Evolutionary conservation across 2,113 vertebrate genomes (phyloP).

Genomic region (Cavia aperea): DNA sequence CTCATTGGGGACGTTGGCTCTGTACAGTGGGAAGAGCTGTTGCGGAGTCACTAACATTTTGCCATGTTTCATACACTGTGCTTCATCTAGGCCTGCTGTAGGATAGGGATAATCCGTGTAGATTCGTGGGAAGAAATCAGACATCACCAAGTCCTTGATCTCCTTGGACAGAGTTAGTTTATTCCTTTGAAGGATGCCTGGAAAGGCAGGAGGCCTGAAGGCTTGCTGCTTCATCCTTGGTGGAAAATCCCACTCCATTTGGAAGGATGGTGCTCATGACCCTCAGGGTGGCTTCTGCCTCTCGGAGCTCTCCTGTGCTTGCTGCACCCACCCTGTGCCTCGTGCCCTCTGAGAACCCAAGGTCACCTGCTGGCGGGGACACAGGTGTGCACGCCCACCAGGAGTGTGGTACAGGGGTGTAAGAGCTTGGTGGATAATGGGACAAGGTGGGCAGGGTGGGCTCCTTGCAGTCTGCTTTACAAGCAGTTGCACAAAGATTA

Average conservation of each 20-base stretch:
- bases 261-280: not conserved
- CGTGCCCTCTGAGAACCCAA: not conserved
- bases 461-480: constrained; percentile 48
- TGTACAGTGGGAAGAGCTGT: not conserved
- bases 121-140: not conserved
- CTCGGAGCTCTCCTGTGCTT: not conserved
- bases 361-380: not conserved
- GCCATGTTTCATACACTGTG: not conserved
- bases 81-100: not conserved
- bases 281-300: not conserved
- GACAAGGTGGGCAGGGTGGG: constrained; percentile 5
- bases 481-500: constrained; percentile 54
- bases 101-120: not conserved
- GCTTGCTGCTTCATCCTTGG: not conserved
- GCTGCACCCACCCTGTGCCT: not conserved
- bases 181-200: not conserved
- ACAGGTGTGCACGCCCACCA: rapidly evolving
- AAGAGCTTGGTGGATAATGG: not conserved
- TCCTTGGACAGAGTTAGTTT: not conserved
- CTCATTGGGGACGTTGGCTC: not conserved
- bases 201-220: not conserved
- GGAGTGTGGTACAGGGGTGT: rapidly evolving
- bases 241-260: not conserved
- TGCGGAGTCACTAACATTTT: not conserved
- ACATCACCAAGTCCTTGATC: not conserved